Percentiles rank a stretch among this genome's conserved stretches.
Evolutionary conservation across 2,797 vertebrate species (phyloP).

Genomic region (Argyrosomus regius): DNA sequence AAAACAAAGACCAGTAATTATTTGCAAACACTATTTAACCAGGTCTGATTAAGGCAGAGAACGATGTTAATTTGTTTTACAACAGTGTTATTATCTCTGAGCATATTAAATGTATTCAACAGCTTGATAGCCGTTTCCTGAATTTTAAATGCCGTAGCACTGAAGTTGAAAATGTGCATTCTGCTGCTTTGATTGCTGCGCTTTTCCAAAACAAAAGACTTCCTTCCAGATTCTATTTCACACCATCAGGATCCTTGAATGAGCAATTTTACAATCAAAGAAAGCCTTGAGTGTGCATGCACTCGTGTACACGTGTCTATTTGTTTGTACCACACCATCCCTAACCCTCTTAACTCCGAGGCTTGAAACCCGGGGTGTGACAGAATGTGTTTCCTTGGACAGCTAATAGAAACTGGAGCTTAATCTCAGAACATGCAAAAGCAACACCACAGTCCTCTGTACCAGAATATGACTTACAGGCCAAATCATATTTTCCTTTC

Average conservation of each 20-base stretch:
- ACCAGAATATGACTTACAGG: constrained; percentile 58
- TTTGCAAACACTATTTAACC: constrained; percentile 33
- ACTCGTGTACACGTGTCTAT: constrained; percentile 35
- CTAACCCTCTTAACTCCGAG: constrained; percentile 65
- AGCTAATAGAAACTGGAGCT: constrained; percentile 65
- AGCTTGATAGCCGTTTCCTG: constrained; percentile 21
- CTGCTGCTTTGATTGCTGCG: constrained; percentile 14
- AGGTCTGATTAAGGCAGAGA: constrained; percentile 36
- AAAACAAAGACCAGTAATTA: constrained; percentile 45
- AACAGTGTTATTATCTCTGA: constrained; percentile 31
- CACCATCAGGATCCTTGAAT: constrained; percentile 34
- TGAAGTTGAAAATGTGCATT: constrained; percentile 16
- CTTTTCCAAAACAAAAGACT: constrained; percentile 49
- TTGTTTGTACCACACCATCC: constrained; percentile 58
- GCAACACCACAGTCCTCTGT: constrained; percentile 50
- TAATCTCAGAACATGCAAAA: constrained; percentile 65
- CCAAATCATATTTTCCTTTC: constrained; percentile 48
- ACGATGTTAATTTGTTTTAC: constrained; percentile 45
- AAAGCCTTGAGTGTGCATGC: constrained; percentile 21
- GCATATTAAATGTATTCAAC: constrained; percentile 21
- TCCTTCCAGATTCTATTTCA: constrained; percentile 54
- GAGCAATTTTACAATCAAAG: constrained; percentile 43
- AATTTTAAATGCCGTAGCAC: constrained; percentile 1
- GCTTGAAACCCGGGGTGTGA: constrained; percentile 64
- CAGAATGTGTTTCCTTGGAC: constrained; percentile 66